Evolutionary conservation across 2,888 invertebrate genomes (phyloP).

Genomic region (Lamellibrachia columna): DNA sequence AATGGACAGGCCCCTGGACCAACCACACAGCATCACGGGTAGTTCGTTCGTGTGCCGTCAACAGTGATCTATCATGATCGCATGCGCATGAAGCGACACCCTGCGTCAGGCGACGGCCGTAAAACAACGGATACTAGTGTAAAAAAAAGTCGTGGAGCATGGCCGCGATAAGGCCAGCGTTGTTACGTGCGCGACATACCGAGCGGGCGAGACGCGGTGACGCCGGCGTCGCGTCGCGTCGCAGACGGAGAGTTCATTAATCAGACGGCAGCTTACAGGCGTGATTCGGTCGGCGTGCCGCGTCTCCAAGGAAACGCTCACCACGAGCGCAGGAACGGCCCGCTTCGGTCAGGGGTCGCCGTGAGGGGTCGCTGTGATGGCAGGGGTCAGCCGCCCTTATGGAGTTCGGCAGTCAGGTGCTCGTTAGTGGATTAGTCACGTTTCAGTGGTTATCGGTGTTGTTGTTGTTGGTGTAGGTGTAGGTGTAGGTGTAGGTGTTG

Average conservation of each 20-base stretch:
- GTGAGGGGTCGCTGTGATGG: not conserved
- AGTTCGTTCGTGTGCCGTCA: not conserved
- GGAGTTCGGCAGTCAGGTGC: not conserved
- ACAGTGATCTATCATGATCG: not conserved
- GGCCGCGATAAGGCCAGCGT: not conserved
- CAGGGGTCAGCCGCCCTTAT: not conserved
- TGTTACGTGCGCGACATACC: not conserved
- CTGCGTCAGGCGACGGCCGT: not conserved
- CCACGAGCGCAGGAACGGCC: not conserved
- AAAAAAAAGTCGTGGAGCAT: not conserved
- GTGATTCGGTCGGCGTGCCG: conserved; percentile 12
- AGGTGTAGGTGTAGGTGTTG: not conserved
- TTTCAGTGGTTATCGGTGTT: not conserved
- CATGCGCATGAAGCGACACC: not conserved
- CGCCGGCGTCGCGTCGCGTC: not conserved
- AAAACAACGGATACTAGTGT: not conserved
- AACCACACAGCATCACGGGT: not conserved
- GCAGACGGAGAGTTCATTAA: not conserved
- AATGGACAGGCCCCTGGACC: not conserved
- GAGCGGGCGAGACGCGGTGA: not conserved
- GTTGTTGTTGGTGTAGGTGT: too few species aligned
- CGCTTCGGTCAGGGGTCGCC: not conserved
- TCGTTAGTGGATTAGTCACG: not conserved
- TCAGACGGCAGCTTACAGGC: not conserved
- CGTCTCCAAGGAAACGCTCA: not conserved